Conservation (phyloP, 2,888 invertebrate species). For the Pseudococcus longispinus region DNA sequence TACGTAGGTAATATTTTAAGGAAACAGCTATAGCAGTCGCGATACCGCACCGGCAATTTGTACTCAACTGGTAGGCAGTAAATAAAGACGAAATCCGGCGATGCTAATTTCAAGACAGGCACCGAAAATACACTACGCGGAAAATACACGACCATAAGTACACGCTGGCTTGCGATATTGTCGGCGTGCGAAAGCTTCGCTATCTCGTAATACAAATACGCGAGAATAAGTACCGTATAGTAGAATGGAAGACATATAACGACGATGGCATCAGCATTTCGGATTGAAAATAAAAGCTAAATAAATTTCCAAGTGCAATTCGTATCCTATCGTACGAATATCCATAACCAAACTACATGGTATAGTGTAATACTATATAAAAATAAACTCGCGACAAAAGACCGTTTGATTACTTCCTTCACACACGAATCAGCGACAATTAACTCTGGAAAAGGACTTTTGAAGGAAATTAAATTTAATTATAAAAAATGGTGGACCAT, state of each 20-base stretch:
- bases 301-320: not conserved
- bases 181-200: not conserved
- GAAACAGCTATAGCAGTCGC: not conserved
- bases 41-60: not conserved
- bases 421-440: constrained; percentile 42
- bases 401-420: constrained; percentile 25
- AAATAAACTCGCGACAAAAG: constrained; percentile 34
- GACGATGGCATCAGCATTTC: not conserved
- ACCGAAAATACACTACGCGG: not conserved
- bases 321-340: not conserved
- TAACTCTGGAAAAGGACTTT: constrained; percentile 26
- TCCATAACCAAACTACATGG: not conserved
- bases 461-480: constrained; percentile 50
- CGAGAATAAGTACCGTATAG: not conserved
- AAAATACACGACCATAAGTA: not conserved
- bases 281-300: not conserved
- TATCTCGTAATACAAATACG: not conserved
- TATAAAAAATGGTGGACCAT: constrained; percentile 48
- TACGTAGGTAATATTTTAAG: not conserved
- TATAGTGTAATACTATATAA: not conserved
- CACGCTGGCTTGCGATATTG: not conserved
- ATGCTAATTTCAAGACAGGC: not conserved
- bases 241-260: not conserved
- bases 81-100: constrained; percentile 20
- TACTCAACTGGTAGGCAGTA: constrained; percentile 33